Evolutionary conservation across 1,140 invertebrate species (phyloP), one percentile per base, ranked within the genome.

Genomic region (Rhizoglyphus robini): DNA sequence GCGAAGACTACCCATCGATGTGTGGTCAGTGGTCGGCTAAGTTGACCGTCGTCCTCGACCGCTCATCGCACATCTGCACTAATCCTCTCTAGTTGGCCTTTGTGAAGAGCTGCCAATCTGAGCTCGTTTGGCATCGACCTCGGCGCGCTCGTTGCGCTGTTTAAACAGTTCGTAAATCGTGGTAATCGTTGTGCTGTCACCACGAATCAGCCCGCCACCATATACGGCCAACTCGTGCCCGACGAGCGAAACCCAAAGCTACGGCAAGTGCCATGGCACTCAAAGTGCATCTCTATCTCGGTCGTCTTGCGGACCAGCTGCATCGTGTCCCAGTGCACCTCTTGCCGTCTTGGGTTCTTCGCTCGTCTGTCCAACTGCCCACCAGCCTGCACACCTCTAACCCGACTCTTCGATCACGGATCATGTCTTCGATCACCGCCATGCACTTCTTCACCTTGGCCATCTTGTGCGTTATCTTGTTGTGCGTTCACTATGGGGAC

Each of bases 391-490:
- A 41, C 36, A 41, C 36, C 36, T 18, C 8, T 18, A 11, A 41
- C 36, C 36, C 36, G 18, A 11, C 36, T 11, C 18, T 18, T 11
- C 18, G 8, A 41, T 41, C 58, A 38, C 15, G 48, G 20, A 63
- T 63, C 8, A 46, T 38, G 61, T 60, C 61, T 23, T 60, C 61
- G n/a, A 47, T 63, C 8, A 63, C 61, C 15, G 41, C 41, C 61
- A 63, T 63, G 61, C 61, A 63, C 32, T 63, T 63, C 27, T 63
- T 38, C 20, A 47, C 61, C n/a, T 34, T 63, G 20, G 41, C 41
- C 3, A 2, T 47, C 15, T 29, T 63, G 18, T 63, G 61, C 27
- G 23, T 63, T 5, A 38, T 63, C 15, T 31, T 63, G 20, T 18
- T 63, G 8, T 34, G 61, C 36, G 41, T 27, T 13, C 34, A 47